These are phyloP conservation scores for Sebastes fasciatus DNA, from an alignment of 2,113 vertebrate genomes.

Conservation along the genomic window DNA sequence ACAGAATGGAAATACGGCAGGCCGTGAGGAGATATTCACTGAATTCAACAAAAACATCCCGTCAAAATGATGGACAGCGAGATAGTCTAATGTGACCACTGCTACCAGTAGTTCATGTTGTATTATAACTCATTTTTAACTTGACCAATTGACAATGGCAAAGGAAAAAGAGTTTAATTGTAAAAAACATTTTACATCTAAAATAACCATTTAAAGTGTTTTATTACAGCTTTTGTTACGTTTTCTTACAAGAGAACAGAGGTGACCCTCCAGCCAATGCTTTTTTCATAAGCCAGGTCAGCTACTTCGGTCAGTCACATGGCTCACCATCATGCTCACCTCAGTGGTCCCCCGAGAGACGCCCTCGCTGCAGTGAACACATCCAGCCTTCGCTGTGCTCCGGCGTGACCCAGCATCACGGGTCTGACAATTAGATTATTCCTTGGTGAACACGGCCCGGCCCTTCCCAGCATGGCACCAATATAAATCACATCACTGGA, in stretches of 20 bases:
- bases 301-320: not conserved
- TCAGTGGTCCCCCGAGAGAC: not conserved
- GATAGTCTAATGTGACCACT: too few relatives aligned
- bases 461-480: slow-evolving; percentile 15
- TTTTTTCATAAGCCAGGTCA: not conserved
- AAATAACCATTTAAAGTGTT: too few relatives aligned
- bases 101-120: too few relatives aligned
- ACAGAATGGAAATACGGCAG: too few relatives aligned
- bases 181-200: not conserved
- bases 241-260: not conserved
- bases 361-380: not conserved
- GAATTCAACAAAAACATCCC: too few relatives aligned
- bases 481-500: slow-evolving; percentile 21
- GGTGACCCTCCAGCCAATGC: not conserved
- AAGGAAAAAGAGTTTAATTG: too few relatives aligned
- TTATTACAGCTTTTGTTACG: not conserved
- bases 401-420: not conserved
- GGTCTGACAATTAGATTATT: not conserved
- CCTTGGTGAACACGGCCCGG: not conserved
- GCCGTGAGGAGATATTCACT: too few relatives aligned
- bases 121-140: too few relatives aligned
- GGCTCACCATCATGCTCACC: not conserved
- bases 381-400: not conserved
- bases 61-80: too few relatives aligned
- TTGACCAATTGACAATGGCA: too few relatives aligned